These are phyloP conservation scores for Sylvicola cinctus DNA, from an alignment of 2,888 invertebrate species.

Conservation along the genomic window DNA sequence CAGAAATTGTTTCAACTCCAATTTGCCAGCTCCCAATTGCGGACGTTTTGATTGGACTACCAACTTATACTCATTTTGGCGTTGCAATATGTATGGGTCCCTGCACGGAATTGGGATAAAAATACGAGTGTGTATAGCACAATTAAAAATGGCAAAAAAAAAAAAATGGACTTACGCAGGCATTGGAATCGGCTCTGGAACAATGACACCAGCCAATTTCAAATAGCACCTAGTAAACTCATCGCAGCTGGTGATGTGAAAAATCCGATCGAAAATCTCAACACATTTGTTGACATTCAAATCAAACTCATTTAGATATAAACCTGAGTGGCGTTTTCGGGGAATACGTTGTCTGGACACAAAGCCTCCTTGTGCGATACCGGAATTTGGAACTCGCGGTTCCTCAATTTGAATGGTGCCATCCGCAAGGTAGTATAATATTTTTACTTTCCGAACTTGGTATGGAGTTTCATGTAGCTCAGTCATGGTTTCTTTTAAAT, in stretches of 20 bases:
- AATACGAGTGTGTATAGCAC: too few relatives aligned
- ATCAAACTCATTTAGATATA: conserved; percentile 64
- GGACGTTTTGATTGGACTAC: too few relatives aligned
- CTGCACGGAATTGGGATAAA: too few relatives aligned
- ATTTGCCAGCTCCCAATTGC: conserved; percentile 26
- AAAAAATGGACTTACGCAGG: conserved; percentile 24
- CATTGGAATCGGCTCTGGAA: conserved; percentile 43
- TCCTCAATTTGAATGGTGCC: conserved; percentile 76
- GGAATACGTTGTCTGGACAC: conserved; percentile 67
- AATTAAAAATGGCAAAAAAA: too few relatives aligned
- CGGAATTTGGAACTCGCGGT: conserved; percentile 63
- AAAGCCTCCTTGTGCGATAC: conserved; percentile 64
- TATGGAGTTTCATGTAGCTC: conserved; percentile 40
- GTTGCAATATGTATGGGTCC: too few relatives aligned
- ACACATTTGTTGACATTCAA: conserved; percentile 68
- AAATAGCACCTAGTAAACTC: conserved; percentile 69
- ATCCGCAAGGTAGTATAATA: conserved; percentile 77
- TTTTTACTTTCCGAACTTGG: conserved; percentile 57
- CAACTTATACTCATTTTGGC: too few relatives aligned
- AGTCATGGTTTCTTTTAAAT: conserved; percentile 36
- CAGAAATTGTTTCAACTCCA: conserved; percentile 59
- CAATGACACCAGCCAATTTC: conserved; percentile 63
- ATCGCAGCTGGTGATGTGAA: conserved; percentile 69
- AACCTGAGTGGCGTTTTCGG: conserved; percentile 46
- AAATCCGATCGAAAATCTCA: conserved; percentile 60